Evolutionary conservation across 2,888 invertebrate species (phyloP), one percentile per base, ranked within the genome.

Genomic region (Axea sp.): DNA sequence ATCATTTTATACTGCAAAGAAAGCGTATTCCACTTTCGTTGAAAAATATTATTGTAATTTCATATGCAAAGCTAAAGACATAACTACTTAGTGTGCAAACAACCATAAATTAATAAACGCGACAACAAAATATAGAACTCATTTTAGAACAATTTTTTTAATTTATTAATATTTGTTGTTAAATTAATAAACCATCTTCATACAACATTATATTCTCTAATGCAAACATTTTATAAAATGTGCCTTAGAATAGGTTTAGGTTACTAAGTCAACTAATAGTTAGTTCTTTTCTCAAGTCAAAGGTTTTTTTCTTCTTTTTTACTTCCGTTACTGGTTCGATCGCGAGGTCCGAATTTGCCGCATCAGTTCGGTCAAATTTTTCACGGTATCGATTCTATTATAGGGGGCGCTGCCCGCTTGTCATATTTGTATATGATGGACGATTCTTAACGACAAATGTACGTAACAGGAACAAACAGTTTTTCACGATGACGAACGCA

Each of bases 371-470:
- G 78, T 75, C 65, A 81, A 83, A 87, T 87, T 87, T 83, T 87
- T 86, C 86, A 87, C 87, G 86, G 81, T 84, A 39, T 81, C 83
- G 82, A 81, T 82, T 78, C 78, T 57, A 77, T 83, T 83, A 79
- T 81, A 80, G 81, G 77, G 79, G 80, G 80, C 83, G 83, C 82
- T 81, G 79, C 80, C 84, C 84, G 84, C 79, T 84, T 87, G 87
- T 87, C 87, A 87, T 87, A 87, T 87, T 87, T 87, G 84, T 83
- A 78, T 87, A 87, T 87, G 87, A 87, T 87, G 86, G 84, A 87
- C 87, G 87, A 87, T 83, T 83, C 73, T 76, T 77, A 65, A 64
- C 62, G 67, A 59, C 72, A 67, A 76, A 75, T 67, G 76, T 69
- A 73, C 64, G 75, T 59, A 74, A 79, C 59, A 76, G 78, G 78